A percentile compares a stretch with the other conserved stretches of the same genome.
Conservation (phyloP, 2,888 invertebrate species). For the Tupiocoris notatus region DNA sequence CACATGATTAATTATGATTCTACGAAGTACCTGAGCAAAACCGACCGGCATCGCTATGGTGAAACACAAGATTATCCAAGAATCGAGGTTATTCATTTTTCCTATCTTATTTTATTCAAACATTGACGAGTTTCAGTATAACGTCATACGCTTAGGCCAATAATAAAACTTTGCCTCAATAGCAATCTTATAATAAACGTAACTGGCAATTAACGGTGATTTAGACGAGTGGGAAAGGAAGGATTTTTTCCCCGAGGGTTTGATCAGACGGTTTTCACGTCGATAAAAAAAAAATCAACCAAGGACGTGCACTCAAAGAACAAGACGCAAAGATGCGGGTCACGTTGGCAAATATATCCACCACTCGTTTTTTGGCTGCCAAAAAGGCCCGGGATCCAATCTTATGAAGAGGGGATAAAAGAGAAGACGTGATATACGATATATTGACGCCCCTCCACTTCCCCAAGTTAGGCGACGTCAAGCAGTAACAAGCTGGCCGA, state of each 20-base stretch:
- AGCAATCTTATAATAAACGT: too few relatives aligned
- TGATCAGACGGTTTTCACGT: not conserved
- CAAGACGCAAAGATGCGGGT: conserved; percentile 19
- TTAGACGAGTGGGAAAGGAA: not conserved
- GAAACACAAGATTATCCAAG: too few relatives aligned
- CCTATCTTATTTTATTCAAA: too few relatives aligned
- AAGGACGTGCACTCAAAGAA: conserved; percentile 11
- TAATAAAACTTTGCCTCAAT: too few relatives aligned
- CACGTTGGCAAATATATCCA: conserved; percentile 8
- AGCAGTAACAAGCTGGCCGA: conserved; percentile 26
- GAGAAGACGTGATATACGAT: conserved; percentile 20
- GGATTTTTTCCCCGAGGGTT: not conserved
- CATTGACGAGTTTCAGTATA: too few relatives aligned
- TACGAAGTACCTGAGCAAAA: too few relatives aligned
- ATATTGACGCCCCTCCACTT: conserved; percentile 17
- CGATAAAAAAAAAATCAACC: not conserved
- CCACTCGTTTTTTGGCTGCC: not conserved
- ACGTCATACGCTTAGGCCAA: too few relatives aligned
- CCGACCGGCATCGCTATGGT: too few relatives aligned
- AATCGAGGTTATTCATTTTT: too few relatives aligned
- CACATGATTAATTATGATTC: too few relatives aligned
- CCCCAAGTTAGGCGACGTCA: conserved; percentile 24
- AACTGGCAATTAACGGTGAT: not conserved
- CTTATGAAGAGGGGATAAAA: not conserved
- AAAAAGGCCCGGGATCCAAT: not conserved